These are phyloP conservation scores for Calyptomena viridis DNA, from an alignment of 2,113 vertebrate genomes.

Conservation along the genomic window DNA sequence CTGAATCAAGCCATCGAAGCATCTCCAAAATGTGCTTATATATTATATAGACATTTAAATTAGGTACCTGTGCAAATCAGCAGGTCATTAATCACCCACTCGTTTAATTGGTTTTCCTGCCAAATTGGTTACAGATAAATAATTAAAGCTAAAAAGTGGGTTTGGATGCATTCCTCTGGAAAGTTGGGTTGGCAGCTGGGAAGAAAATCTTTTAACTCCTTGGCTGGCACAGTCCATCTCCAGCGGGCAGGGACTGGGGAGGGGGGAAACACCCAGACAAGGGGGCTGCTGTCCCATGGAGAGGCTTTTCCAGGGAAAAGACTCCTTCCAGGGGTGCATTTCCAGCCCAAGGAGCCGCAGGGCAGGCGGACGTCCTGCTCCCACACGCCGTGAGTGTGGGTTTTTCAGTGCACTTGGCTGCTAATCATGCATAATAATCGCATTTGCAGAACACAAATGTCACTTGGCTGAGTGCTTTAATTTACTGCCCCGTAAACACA, in stretches of 20 bases:
- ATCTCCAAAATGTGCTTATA: conserved; percentile 42
- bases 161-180: conserved; percentile 63
- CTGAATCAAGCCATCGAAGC: neutral
- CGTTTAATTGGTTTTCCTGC: conserved; percentile 72
- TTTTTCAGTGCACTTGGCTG: conserved; percentile 66
- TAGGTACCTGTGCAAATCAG: conserved; percentile 65
- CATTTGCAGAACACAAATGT: conserved; percentile 72
- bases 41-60: conserved; percentile 72
- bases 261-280: fast-evolving
- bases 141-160: conserved; percentile 70
- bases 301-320: neutral
- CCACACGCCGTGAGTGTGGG: neutral
- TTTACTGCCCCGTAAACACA: conserved; percentile 68
- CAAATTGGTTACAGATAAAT: conserved; percentile 76
- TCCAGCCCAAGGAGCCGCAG: fast-evolving
- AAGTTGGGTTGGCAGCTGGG: conserved; percentile 40
- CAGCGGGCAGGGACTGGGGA: fast-evolving
- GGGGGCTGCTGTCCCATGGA: neutral
- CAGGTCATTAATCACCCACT: conserved; percentile 70
- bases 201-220: conserved; percentile 23
- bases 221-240: neutral
- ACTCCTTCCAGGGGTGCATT: too few relatives aligned
- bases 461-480: conserved; percentile 71
- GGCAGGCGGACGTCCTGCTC: neutral
- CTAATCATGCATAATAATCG: conserved; percentile 73